A percentile compares a stretch with the other conserved stretches of the same genome.
Evolutionary conservation across 2,888 invertebrate species (phyloP).

Genomic region (Acleris holmiana): DNA sequence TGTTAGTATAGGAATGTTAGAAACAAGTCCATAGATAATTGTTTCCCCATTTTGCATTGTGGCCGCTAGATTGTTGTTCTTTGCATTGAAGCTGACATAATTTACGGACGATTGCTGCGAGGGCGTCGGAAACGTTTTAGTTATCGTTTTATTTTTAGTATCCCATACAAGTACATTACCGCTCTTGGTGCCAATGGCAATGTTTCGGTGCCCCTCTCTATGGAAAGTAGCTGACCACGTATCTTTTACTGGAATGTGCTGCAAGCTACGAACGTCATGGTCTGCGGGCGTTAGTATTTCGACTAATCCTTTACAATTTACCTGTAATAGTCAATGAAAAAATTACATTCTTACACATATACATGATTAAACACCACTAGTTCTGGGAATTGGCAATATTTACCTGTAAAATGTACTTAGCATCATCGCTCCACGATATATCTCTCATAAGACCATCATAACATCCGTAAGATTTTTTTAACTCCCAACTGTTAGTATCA

Average conservation of each 20-base stretch:
- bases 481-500: constrained; percentile 80
- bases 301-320: constrained; percentile 72
- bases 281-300: constrained; percentile 75
- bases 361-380: too few relatives aligned
- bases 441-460: constrained; percentile 73
- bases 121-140: constrained; percentile 73
- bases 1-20: constrained; percentile 74
- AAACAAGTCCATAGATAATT: constrained; percentile 75
- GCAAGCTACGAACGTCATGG: constrained; percentile 72
- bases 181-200: constrained; percentile 75
- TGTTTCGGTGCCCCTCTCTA: constrained; percentile 73
- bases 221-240: constrained; percentile 79
- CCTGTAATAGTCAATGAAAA: constrained; percentile 57
- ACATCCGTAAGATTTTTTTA: constrained; percentile 78
- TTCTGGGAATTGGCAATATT: constrained; percentile 5
- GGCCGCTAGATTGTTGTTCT: constrained; percentile 77
- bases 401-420: constrained; percentile 80
- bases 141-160: constrained; percentile 74
- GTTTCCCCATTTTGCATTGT: constrained; percentile 79
- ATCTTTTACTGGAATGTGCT: constrained; percentile 75
- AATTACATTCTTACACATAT: too few relatives aligned
- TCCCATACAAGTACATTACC: constrained; percentile 81
- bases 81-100: constrained; percentile 75
- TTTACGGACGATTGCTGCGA: constrained; percentile 69
- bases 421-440: constrained; percentile 80